Percentiles rank a stretch among this genome's conserved stretches.
Conservation (phyloP, 92 coral and sea anemone species). For the Zoanthus sociatus region DNA sequence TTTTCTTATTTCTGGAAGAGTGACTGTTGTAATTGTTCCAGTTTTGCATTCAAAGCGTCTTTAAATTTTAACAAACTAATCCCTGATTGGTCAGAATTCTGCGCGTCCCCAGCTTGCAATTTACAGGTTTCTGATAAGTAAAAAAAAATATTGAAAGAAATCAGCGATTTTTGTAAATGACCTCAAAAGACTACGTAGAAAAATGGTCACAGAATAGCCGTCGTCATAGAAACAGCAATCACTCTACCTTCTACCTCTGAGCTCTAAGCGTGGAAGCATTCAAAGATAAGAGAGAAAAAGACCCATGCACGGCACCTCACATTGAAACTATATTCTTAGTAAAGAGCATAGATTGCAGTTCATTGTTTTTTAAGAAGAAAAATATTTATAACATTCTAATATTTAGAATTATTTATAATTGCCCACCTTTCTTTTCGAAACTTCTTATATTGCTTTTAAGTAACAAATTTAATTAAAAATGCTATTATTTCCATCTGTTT, state of each 20-base stretch:
- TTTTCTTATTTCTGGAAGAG: conserved; percentile 48
- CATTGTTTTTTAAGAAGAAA: not conserved
- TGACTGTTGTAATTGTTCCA: conserved; percentile 47
- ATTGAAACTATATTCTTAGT: not conserved
- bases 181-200: not conserved
- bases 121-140: conserved; percentile 34
- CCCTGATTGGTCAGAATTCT: conserved; percentile 38
- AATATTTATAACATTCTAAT: not conserved
- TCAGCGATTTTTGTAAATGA: not conserved
- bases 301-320: not conserved
- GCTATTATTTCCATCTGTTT: not conserved
- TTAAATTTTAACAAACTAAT: conserved; percentile 36
- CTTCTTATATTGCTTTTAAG: not conserved
- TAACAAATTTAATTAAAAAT: not conserved
- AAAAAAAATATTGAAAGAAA: conserved; percentile 22
- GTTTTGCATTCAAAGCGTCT: conserved; percentile 45
- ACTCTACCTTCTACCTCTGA: not conserved
- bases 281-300: conserved; percentile 14
- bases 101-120: conserved; percentile 40
- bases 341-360: not conserved
- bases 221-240: conserved; percentile 12
- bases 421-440: conserved; percentile 48
- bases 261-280: not conserved
- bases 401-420: not conserved
- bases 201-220: conserved; percentile 13